Evolutionary conservation across 2,797 vertebrate species (phyloP).

Genomic region (Gymnoscopelus braueri): DNA sequence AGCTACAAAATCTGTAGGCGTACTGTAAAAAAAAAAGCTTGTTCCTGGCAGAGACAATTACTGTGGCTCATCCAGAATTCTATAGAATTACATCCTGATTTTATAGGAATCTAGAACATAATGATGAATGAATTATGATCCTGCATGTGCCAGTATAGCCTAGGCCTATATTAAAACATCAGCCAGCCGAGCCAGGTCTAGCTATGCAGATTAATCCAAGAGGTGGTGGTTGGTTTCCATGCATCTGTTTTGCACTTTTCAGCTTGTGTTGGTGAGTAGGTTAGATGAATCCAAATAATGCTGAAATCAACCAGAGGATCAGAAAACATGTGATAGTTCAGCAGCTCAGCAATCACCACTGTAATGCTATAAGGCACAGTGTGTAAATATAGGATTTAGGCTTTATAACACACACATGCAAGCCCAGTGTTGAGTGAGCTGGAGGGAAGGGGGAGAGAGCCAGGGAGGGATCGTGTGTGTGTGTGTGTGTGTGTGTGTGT

Average conservation of each 20-base stretch:
- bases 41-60: too few relatives aligned
- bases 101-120: too few relatives aligned
- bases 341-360: constrained; percentile 17
- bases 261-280: too few relatives aligned
- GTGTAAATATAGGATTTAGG: constrained; percentile 42
- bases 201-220: not conserved
- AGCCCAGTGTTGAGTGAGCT: not conserved
- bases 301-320: not conserved
- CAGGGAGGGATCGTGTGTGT: not conserved
- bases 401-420: constrained; percentile 44
- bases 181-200: not conserved
- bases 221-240: too few relatives aligned
- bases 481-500: constrained; percentile 1
- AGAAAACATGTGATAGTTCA: not conserved
- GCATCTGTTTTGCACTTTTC: too few relatives aligned
- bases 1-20: too few relatives aligned
- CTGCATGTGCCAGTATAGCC: too few relatives aligned
- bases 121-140: too few relatives aligned
- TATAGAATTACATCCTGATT: too few relatives aligned
- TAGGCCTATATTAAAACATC: not conserved
- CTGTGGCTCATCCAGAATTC: too few relatives aligned
- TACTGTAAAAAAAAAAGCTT: too few relatives aligned
- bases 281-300: too few relatives aligned
- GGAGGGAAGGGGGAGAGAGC: not conserved
- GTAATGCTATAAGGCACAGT: constrained; percentile 27